These are phyloP conservation scores for Tipula confusa DNA, from an alignment of 2,888 invertebrate species.

Conservation along the genomic window DNA sequence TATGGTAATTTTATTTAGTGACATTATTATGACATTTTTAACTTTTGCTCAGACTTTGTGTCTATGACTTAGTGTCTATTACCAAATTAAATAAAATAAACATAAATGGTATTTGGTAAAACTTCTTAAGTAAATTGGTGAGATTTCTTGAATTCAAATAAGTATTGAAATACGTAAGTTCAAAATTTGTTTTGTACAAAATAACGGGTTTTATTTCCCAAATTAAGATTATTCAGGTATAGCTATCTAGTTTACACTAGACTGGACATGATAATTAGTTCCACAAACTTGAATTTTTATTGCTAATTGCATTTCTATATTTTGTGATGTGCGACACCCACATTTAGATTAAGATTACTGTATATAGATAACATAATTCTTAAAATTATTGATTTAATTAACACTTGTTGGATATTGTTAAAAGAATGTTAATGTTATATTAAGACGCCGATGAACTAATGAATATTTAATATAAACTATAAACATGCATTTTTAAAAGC, in stretches of 20 bases:
- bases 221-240: too few relatives aligned
- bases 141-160: neutral
- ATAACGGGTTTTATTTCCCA: neutral
- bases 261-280: neutral
- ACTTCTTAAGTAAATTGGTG: neutral
- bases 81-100: neutral
- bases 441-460: too few relatives aligned
- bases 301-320: neutral
- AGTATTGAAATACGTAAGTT: neutral
- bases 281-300: neutral
- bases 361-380: neutral
- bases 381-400: neutral
- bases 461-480: too few relatives aligned
- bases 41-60: constrained; percentile 14
- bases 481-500: too few relatives aligned
- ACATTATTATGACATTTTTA: neutral
- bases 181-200: neutral
- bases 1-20: neutral
- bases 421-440: too few relatives aligned
- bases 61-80: too few relatives aligned
- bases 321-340: neutral
- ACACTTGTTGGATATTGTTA: neutral
- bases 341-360: neutral
- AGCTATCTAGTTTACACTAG: neutral
- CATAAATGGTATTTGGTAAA: neutral